A percentile compares a stretch with the other conserved stretches of the same genome.
These are phyloP conservation scores for Gastrophysa polygoni DNA, from an alignment of 2,888 invertebrate species.

Conservation along the genomic window DNA sequence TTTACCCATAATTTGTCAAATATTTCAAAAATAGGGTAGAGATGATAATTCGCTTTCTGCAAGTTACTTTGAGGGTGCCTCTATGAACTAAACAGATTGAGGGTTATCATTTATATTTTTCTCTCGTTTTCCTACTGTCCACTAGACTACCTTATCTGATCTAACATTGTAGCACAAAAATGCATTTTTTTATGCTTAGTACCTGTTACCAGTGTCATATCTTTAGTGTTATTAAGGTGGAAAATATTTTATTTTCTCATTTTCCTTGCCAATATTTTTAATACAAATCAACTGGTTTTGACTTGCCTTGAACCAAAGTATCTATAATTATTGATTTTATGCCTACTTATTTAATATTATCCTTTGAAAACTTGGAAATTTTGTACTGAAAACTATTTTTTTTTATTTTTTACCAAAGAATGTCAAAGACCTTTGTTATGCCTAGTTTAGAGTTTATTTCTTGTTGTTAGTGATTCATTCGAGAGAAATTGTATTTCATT, in stretches of 20 bases:
- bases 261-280: not conserved
- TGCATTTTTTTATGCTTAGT: not conserved
- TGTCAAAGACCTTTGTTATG: constrained; percentile 6
- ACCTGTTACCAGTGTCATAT: not conserved
- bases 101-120: too few relatives aligned
- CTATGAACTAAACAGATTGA: too few relatives aligned
- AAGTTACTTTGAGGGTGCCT: too few relatives aligned
- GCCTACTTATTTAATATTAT: not conserved
- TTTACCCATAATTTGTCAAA: too few relatives aligned
- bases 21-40: too few relatives aligned
- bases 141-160: too few relatives aligned
- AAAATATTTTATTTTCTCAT: not conserved
- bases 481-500: not conserved
- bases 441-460: constrained; percentile 14
- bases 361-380: not conserved
- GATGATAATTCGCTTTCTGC: too few relatives aligned
- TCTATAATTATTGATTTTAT: not conserved
- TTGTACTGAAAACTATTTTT: not conserved
- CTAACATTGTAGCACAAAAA: not conserved
- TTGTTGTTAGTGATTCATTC: constrained; percentile 15
- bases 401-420: constrained; percentile 15
- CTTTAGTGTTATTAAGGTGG: not conserved
- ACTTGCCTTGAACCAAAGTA: not conserved
- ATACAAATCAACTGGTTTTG: not conserved
- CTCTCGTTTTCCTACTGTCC: too few relatives aligned